Evolutionary conservation across 2,888 invertebrate species (phyloP).

Genomic region (Meteorus cinctellus): DNA sequence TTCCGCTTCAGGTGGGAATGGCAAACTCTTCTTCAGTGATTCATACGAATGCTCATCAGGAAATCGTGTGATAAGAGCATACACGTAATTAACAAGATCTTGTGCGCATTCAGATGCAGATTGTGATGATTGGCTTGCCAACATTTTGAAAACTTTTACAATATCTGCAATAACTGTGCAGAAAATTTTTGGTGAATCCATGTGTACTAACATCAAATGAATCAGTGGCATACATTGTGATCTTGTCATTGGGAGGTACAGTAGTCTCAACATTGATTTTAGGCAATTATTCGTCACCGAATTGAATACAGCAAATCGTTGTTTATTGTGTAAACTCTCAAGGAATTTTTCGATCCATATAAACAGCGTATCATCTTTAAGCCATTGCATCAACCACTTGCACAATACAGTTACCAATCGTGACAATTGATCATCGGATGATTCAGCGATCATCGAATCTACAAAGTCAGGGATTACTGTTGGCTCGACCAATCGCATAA

Average conservation of each 20-base stretch:
- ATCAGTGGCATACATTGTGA: slow-evolving; percentile 79
- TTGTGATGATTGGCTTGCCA: slow-evolving; percentile 78
- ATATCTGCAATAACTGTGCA: slow-evolving; percentile 74
- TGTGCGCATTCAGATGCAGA: slow-evolving; percentile 74
- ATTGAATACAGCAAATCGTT: slow-evolving; percentile 76
- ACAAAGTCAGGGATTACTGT: slow-evolving; percentile 71
- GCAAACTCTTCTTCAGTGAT: slow-evolving; percentile 65
- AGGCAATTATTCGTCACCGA: slow-evolving; percentile 79
- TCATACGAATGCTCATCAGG: slow-evolving; percentile 69
- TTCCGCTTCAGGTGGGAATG: slow-evolving; percentile 62
- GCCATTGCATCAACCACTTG: slow-evolving; percentile 80
- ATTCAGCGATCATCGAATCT: slow-evolving; percentile 73
- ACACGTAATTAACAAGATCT: slow-evolving; percentile 78
- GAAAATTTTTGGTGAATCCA: slow-evolving; percentile 78
- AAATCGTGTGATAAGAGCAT: slow-evolving; percentile 76
- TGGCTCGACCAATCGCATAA: slow-evolving; percentile 76
- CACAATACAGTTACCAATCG: slow-evolving; percentile 80
- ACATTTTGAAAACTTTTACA: slow-evolving; percentile 74
- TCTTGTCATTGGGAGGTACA: slow-evolving; percentile 76
- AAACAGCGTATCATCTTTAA: slow-evolving; percentile 78
- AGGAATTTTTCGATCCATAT: slow-evolving; percentile 82
- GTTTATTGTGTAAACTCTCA: slow-evolving; percentile 76
- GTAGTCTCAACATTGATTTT: slow-evolving; percentile 76
- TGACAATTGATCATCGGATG: slow-evolving; percentile 75
- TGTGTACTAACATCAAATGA: slow-evolving; percentile 79